Percentiles rank a stretch among this genome's conserved stretches.
phyloP scores from a whole-genome alignment of 2,888 invertebrate genomes.

The Allacma fusca region DNA sequence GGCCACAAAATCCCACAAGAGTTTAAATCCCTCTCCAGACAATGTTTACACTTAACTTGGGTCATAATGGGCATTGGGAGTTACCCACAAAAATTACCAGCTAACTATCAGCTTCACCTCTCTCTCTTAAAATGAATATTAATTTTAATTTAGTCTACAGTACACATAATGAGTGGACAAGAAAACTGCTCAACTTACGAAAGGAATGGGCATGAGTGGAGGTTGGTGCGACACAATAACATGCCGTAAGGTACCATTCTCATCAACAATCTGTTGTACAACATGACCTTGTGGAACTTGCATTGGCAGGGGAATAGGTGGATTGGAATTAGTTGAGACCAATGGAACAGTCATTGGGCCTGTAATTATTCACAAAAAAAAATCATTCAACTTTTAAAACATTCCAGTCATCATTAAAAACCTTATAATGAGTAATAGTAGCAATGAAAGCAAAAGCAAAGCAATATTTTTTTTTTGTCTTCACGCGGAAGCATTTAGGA shows the following conservation, averaged over 20 bases:
- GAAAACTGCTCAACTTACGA: slow-evolving; percentile 60
- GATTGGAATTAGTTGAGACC: slow-evolving; percentile 81
- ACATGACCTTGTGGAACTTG: slow-evolving; percentile 91
- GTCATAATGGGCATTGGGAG: not conserved
- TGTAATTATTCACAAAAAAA: slow-evolving; percentile 64
- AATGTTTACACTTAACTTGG: slow-evolving; percentile 24
- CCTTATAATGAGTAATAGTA: no score
- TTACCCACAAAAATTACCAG: not conserved
- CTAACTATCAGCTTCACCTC: not conserved
- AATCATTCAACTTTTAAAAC: no score
- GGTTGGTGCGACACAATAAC: slow-evolving; percentile 83
- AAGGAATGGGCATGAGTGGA: slow-evolving; percentile 62
- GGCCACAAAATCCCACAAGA: not conserved
- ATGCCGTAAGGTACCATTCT: slow-evolving; percentile 85
- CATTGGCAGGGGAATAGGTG: slow-evolving; percentile 85
- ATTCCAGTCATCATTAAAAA: no score
- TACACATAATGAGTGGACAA: not conserved
- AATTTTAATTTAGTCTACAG: not conserved
- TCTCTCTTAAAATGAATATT: not conserved
- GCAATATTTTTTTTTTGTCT: no score
- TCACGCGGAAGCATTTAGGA: no score
- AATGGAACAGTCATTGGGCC: slow-evolving; percentile 86
- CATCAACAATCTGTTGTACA: slow-evolving; percentile 91
- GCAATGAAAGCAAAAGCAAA: no score
- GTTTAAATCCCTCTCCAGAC: not conserved